Evolutionary conservation across 2,113 vertebrate species (phyloP), one percentile per base, ranked within the genome.

Genomic region (Myrmophylax atrothorax): DNA sequence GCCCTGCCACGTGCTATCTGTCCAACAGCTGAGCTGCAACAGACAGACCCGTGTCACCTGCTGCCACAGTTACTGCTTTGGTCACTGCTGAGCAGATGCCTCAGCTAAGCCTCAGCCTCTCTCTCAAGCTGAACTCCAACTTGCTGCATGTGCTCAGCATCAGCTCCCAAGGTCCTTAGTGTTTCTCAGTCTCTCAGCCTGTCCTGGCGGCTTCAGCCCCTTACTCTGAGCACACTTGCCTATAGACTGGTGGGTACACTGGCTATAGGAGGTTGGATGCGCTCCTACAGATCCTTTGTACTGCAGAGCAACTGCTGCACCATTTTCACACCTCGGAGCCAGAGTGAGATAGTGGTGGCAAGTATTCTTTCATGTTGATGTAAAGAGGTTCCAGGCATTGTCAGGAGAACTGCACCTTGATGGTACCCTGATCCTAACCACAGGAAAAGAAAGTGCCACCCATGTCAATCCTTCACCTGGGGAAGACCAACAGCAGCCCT

Each of bases 121-220:
- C 69, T 47, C 35, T 92, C 53, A 23, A 46, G 33, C 94, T 96
- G 69, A 40, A 89, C 68, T 59, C 73, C 10, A 69, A 70, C 29
- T 37, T 87, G 42, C 29, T 58, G 26, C 80, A 25, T 8, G 17
- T 93, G 38, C 86, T 93, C 18, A 82, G n/a, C 6, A 16, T 79
- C 25, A 25, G 82, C 33, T 97, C 87, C 16, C 14, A 68, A 55
- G 62, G 49, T 93, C 52, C 84, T 96, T 11, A 87, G 24, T 7
- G 14, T 77, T 64, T 14, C 35, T 67, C 73, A 73, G 56, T 55
- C 76, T 25, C 78, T 81, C 37, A 63, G 38, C n/a, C 72, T 92
- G 23, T 94, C 88, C 59, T 90, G 93, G 94, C 91, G 77, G n/a
- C 70, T 92, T 69, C 68, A 93, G 40, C 66, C 79, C 58, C 87